Conservation (phyloP, 2,888 invertebrate species). For the Ormyrus rosae region DNA sequence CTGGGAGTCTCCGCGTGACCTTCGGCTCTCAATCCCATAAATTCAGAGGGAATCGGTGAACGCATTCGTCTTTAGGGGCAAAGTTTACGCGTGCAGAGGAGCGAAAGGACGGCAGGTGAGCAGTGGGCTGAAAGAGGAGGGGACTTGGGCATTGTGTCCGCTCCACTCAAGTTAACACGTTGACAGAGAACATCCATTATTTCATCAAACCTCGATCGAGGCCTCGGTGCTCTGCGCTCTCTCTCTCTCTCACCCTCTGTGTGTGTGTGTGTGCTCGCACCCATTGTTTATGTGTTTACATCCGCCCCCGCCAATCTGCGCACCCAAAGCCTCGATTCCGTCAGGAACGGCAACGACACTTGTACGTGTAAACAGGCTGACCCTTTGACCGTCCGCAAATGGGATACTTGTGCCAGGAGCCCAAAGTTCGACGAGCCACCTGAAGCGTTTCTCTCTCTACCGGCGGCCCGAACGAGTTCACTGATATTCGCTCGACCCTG, state of each 20-base stretch:
- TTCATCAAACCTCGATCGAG: constrained; percentile 68
- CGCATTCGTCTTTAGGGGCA: constrained; percentile 34
- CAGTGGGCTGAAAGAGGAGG: not conserved
- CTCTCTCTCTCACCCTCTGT: not conserved
- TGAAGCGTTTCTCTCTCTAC: constrained; percentile 10
- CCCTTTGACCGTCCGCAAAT: constrained; percentile 61
- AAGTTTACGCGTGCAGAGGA: constrained; percentile 25
- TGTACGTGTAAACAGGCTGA: constrained; percentile 63
- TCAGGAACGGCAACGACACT: constrained; percentile 56
- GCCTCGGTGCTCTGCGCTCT: no score
- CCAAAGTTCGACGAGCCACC: not conserved
- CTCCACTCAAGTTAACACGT: constrained; percentile 67
- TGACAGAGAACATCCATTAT: constrained; percentile 74
- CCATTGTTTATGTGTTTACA: constrained; percentile 63
- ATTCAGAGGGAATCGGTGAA: constrained; percentile 35
- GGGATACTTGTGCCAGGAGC: constrained; percentile 32
- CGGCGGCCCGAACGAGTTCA: not conserved
- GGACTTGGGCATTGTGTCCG: not conserved
- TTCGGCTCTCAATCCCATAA: constrained; percentile 15
- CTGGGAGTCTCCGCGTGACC: not conserved
- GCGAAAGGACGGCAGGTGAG: constrained; percentile 21
- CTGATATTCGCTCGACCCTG: not conserved
- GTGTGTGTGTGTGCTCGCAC: constrained; percentile 49
- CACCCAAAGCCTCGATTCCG: not conserved
- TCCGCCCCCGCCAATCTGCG: constrained; percentile 62